Evolutionary conservation across 2,888 invertebrate genomes (phyloP).

Genomic region (Flabesymbios commensalis): DNA sequence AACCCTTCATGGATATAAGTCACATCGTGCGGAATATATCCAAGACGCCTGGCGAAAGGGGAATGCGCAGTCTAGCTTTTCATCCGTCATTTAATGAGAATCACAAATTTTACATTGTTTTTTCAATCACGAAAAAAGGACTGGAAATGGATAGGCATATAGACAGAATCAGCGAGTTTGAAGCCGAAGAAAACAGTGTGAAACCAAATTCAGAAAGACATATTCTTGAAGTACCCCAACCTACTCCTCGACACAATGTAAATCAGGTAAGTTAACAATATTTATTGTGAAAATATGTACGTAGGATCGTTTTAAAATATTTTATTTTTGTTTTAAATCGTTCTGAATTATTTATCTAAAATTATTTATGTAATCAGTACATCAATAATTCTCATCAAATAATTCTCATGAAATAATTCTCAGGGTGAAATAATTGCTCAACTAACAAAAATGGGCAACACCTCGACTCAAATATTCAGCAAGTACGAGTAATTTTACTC

Average conservation of each 20-base stretch:
- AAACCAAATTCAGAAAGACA: slow-evolving; percentile 38
- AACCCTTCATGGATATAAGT: slow-evolving; percentile 45
- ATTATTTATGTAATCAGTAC: too few relatives aligned
- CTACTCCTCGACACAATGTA: slow-evolving; percentile 55
- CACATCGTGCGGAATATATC: slow-evolving; percentile 33
- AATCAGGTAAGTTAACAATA: slow-evolving; percentile 58
- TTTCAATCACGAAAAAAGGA: slow-evolving; percentile 29
- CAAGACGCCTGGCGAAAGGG: slow-evolving; percentile 40
- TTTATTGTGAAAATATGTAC: too few relatives aligned
- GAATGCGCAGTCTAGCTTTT: slow-evolving; percentile 49
- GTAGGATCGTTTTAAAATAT: too few relatives aligned
- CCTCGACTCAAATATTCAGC: too few relatives aligned
- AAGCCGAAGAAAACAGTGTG: slow-evolving; percentile 35
- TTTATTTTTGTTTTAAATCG: too few relatives aligned
- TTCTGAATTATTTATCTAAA: too few relatives aligned
- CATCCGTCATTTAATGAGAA: slow-evolving; percentile 50
- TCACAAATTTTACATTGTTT: slow-evolving; percentile 50
- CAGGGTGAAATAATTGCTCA: too few relatives aligned
- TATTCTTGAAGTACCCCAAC: slow-evolving; percentile 47
- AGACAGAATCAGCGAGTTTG: slow-evolving; percentile 29
- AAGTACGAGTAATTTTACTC: too few relatives aligned
- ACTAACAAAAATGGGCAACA: too few relatives aligned
- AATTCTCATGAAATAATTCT: too few relatives aligned
- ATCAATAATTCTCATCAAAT: too few relatives aligned
- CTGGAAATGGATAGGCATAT: neutral